Conservation (phyloP, 2,113 vertebrate genomes). For the Danionella cerebrum region DNA sequence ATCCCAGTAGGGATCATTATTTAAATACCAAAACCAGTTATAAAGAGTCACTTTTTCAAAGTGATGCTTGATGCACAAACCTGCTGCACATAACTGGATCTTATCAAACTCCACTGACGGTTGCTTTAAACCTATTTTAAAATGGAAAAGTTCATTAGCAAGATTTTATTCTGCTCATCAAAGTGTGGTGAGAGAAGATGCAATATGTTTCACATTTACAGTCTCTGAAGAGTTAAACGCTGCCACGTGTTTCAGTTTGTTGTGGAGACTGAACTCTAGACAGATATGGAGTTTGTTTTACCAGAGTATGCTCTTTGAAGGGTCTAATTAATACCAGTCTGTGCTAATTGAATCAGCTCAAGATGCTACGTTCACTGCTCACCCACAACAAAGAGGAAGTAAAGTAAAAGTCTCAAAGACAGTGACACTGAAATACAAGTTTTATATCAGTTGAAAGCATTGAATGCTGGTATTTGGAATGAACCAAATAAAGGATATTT, state of each 20-base stretch:
- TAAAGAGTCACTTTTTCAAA: no score
- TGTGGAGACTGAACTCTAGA: conserved; percentile 31
- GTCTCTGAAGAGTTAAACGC: conserved; percentile 32
- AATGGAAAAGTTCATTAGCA: conserved; percentile 17
- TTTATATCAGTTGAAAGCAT: no score
- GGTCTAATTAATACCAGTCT: conserved; percentile 9
- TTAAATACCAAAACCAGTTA: no score
- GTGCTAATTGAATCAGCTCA: conserved; percentile 26
- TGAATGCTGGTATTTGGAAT: no score
- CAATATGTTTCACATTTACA: conserved; percentile 37
- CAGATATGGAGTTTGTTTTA: conserved; percentile 36
- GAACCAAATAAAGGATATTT: no score
- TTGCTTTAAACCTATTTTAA: neutral
- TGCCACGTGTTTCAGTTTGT: conserved; percentile 45
- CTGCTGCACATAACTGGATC: conserved; percentile 30
- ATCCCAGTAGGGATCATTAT: no score
- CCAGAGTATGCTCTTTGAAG: conserved; percentile 37
- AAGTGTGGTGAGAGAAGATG: conserved; percentile 19
- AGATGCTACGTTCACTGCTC: conserved; percentile 30
- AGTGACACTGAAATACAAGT: no score
- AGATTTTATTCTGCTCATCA: conserved; percentile 28
- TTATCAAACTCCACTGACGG: conserved; percentile 19
- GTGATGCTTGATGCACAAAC: no score
- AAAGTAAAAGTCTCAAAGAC: no score
- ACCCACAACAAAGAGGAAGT: conserved; percentile 31